Conservation (phyloP, 2,113 vertebrate species). For the Crypturellus undulatus region DNA sequence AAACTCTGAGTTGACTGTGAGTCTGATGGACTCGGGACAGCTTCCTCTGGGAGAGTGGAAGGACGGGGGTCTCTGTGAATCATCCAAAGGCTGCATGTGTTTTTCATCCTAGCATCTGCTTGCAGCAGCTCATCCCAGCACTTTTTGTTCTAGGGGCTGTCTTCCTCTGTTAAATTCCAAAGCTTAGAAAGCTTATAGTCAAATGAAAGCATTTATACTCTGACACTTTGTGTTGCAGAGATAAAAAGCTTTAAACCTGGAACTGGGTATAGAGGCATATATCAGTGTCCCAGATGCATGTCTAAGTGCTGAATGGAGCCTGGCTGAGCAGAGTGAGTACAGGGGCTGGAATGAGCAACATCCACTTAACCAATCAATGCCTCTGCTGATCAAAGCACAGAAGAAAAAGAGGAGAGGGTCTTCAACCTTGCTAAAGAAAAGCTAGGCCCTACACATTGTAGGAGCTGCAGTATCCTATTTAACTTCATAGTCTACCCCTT, state of each 20-base stretch:
- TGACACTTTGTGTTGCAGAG: background rate
- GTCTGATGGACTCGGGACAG: background rate
- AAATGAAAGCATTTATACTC: background rate
- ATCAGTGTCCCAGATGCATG: background rate
- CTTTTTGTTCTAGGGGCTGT: background rate
- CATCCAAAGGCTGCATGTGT: background rate
- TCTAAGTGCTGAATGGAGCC: rapidly evolving
- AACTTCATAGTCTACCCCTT: background rate
- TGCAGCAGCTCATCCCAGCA: rapidly evolving
- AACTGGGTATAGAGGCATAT: background rate
- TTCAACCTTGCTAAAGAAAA: background rate
- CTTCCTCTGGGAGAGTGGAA: background rate
- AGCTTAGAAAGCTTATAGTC: background rate
- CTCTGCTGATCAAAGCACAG: background rate
- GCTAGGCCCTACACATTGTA: background rate
- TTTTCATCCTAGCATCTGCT: rapidly evolving
- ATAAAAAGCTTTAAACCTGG: background rate
- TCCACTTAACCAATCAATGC: background rate
- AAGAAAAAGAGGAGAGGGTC: background rate
- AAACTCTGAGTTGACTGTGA: background rate
- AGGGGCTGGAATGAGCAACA: background rate
- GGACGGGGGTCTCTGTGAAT: background rate
- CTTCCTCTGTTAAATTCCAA: background rate
- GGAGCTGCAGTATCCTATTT: background rate
- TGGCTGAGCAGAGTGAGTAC: rapidly evolving